phyloP scores from a whole-genome alignment of 2,797 vertebrate genomes.

The Clarias pachynema region DNA sequence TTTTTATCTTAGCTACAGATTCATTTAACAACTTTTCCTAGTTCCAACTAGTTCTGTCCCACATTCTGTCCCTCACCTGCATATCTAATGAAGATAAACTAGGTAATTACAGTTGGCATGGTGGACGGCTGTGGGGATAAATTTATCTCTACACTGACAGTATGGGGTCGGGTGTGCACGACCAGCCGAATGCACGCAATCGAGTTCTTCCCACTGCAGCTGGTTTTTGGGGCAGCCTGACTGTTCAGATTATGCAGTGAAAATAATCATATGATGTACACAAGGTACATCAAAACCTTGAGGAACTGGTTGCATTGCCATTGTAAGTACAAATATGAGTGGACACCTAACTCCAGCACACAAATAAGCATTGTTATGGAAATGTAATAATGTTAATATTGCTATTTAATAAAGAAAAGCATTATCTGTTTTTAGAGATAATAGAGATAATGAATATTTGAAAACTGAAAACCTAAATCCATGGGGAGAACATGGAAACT shows the following conservation, averaged over 20 bases:
- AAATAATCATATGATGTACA: background rate
- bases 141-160: constrained; percentile 58
- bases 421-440: background rate
- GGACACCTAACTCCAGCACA: background rate
- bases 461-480: no score
- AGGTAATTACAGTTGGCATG: constrained; percentile 51
- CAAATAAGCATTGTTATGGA: background rate
- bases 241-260: constrained; percentile 42
- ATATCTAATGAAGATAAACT: constrained; percentile 60
- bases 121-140: constrained; percentile 44
- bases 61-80: constrained; percentile 39
- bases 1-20: background rate
- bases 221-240: constrained; percentile 51
- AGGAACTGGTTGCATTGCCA: background rate
- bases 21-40: constrained; percentile 10
- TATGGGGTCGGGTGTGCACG: constrained; percentile 55
- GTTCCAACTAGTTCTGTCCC: constrained; percentile 45
- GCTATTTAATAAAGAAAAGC: no score
- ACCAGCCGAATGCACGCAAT: constrained; percentile 32
- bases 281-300: background rate
- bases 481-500: no score
- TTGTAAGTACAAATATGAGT: background rate
- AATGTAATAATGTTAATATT: background rate
- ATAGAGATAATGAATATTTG: background rate
- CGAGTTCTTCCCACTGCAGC: constrained; percentile 35